phyloP scores from a whole-genome alignment of 2,113 vertebrate genomes.

The Scomber scombrus region DNA sequence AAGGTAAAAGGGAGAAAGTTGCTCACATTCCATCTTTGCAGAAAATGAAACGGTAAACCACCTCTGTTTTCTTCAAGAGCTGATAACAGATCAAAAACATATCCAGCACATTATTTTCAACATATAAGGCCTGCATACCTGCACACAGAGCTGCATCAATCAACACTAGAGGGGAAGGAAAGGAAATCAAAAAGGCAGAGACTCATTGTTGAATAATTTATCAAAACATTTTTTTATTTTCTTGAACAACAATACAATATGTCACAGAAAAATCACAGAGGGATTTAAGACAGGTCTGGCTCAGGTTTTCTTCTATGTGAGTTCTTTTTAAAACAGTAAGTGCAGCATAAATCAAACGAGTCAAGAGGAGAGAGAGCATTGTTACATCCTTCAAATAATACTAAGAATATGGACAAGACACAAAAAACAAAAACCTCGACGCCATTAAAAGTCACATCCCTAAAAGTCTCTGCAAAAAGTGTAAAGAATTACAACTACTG shows the following conservation, averaged over 20 bases:
- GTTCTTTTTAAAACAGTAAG: slow-evolving; percentile 80
- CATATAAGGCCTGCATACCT: neutral
- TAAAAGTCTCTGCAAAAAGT: slow-evolving; percentile 78
- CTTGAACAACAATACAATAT: slow-evolving; percentile 85
- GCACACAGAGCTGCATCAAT: neutral
- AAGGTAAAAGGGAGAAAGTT: neutral
- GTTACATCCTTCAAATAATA: slow-evolving; percentile 77
- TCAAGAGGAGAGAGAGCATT: slow-evolving; percentile 60
- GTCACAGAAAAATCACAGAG: slow-evolving; percentile 87
- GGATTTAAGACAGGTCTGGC: slow-evolving; percentile 88
- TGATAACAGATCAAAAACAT: neutral
- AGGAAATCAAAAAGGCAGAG: neutral
- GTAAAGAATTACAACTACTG: slow-evolving; percentile 79
- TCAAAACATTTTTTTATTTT: slow-evolving; percentile 86
- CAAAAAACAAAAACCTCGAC: slow-evolving; percentile 59
- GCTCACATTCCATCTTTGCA: too few relatives aligned
- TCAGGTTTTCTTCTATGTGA: slow-evolving; percentile 83
- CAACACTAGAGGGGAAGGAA: neutral
- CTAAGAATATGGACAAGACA: slow-evolving; percentile 71
- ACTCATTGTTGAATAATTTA: slow-evolving; percentile 73
- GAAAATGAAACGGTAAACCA: neutral
- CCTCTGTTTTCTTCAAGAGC: neutral
- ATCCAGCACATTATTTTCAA: neutral
- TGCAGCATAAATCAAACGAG: slow-evolving; percentile 82
- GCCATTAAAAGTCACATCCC: slow-evolving; percentile 75